A percentile compares a stretch with the other conserved stretches of the same genome.
These are phyloP conservation scores for Polyommatus iphigenia DNA, from an alignment of 2,888 invertebrate genomes.

Conservation along the genomic window DNA sequence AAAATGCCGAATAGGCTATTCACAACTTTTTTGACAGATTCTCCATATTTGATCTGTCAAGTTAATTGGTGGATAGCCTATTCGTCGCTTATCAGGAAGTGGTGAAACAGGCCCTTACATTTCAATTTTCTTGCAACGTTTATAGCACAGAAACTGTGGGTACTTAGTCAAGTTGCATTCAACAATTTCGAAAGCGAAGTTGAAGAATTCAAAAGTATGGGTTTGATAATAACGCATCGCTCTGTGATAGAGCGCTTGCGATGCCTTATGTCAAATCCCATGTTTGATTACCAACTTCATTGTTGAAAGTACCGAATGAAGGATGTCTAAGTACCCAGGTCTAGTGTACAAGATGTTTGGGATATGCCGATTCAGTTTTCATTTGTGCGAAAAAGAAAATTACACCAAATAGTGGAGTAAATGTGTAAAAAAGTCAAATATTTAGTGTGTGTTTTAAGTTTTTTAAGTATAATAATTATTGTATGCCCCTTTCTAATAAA, in stretches of 20 bases:
- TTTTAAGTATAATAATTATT: too few relatives aligned
- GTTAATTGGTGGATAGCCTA: too few relatives aligned
- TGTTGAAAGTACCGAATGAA: background rate
- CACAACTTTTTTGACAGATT: too few relatives aligned
- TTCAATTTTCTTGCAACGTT: background rate
- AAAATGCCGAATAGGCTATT: too few relatives aligned
- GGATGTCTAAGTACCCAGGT: background rate
- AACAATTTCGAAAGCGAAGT: background rate
- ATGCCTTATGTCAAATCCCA: background rate
- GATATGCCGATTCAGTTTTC: background rate
- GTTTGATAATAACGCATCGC: background rate
- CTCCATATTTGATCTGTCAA: too few relatives aligned
- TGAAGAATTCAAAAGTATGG: background rate
- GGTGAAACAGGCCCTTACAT: background rate
- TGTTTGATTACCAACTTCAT: background rate
- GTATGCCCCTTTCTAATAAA: too few relatives aligned
- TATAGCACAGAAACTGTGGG: background rate
- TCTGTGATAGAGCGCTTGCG: background rate
- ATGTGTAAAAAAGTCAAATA: background rate
- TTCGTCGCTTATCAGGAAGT: too few relatives aligned
- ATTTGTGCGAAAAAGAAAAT: slow-evolving; percentile 10
- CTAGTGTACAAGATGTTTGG: background rate
- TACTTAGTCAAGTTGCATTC: background rate
- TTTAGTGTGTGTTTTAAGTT: too few relatives aligned
- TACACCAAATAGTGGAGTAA: background rate